A percentile compares a stretch with the other conserved stretches of the same genome.
phyloP scores from a whole-genome alignment of 1,140 invertebrate genomes.

The Arctopsyche grandis region DNA sequence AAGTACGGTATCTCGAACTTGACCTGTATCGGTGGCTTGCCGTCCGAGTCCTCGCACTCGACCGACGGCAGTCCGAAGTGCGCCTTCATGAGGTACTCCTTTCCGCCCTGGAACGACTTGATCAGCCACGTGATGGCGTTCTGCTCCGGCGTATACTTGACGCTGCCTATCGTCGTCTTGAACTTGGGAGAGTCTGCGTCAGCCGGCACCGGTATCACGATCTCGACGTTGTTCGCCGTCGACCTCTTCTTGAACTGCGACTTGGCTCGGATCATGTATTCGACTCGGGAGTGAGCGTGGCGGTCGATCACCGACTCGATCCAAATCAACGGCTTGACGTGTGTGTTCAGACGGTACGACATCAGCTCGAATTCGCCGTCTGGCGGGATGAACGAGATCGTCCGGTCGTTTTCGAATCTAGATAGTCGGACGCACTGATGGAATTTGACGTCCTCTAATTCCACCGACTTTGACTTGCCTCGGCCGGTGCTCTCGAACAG shows the following conservation, averaged over 20 bases:
- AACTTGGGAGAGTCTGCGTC: slow-evolving; percentile 99
- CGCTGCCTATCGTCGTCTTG: slow-evolving; percentile 97
- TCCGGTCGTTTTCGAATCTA: slow-evolving; percentile 97
- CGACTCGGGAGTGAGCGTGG: slow-evolving; percentile 97
- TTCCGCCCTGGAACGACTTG: slow-evolving; percentile 99
- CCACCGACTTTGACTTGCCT: slow-evolving; percentile 98
- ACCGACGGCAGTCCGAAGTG: slow-evolving; percentile 99
- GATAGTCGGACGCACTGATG: slow-evolving; percentile 99
- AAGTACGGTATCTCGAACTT: slow-evolving; percentile 99
- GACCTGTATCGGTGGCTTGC: slow-evolving; percentile 97
- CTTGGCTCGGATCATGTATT: slow-evolving; percentile 99
- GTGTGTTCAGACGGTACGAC: slow-evolving; percentile 97
- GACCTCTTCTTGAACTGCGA: slow-evolving; percentile 98
- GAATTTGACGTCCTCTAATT: slow-evolving; percentile 99
- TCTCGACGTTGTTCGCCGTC: slow-evolving; percentile 99
- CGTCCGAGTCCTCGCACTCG: slow-evolving; percentile 93
- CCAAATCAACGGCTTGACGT: slow-evolving; percentile 99
- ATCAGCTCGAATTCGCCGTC: slow-evolving; percentile 99
- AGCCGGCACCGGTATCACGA: slow-evolving; percentile 97
- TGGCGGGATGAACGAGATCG: slow-evolving; percentile 98
- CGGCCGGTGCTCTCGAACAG: slow-evolving; percentile 97
- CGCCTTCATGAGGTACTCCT: slow-evolving; percentile 98
- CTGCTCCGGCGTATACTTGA: slow-evolving; percentile 97
- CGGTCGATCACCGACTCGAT: slow-evolving; percentile 99
- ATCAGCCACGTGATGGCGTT: slow-evolving; percentile 99